Conservation (phyloP, 2,888 invertebrate species). For the Tipula lateralis region DNA sequence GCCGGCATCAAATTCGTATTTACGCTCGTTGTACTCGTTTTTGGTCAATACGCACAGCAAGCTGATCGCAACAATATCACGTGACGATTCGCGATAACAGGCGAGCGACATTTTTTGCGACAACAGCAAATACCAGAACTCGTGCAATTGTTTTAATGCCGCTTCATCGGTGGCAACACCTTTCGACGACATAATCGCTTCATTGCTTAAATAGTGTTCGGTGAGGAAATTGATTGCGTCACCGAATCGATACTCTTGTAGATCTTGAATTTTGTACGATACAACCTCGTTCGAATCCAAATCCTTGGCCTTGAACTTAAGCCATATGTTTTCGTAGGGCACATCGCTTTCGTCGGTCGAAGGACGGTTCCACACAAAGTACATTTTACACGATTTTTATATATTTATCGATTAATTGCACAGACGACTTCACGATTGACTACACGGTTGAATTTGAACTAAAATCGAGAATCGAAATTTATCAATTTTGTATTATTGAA, state of each 20-base stretch:
- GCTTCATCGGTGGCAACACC: background rate
- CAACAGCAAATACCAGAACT: background rate
- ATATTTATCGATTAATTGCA: no score
- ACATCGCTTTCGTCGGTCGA: background rate
- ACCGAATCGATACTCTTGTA: conserved; percentile 27
- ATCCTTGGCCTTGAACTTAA: conserved; percentile 29
- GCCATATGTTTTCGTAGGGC: background rate
- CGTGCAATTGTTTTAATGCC: background rate
- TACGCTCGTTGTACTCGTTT: background rate
- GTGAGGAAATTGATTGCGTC: conserved; percentile 28
- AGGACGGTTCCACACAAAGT: conserved; percentile 5
- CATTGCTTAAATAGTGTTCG: conserved; percentile 16
- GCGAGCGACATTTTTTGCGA: conserved; percentile 20
- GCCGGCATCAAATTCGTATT: background rate
- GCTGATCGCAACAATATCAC: background rate
- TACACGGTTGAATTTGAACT: background rate
- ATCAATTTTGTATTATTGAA: background rate
- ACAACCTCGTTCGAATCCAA: background rate
- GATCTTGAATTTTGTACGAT: conserved; percentile 30
- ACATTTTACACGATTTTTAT: background rate
- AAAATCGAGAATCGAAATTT: background rate
- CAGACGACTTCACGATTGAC: background rate
- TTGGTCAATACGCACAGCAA: conserved; percentile 27
- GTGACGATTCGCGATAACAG: background rate
- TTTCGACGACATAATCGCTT: conserved; percentile 27